Base-by-base conservation (phyloP, 2,113 vertebrate genomes). In the Xenopus borealis region DNA sequence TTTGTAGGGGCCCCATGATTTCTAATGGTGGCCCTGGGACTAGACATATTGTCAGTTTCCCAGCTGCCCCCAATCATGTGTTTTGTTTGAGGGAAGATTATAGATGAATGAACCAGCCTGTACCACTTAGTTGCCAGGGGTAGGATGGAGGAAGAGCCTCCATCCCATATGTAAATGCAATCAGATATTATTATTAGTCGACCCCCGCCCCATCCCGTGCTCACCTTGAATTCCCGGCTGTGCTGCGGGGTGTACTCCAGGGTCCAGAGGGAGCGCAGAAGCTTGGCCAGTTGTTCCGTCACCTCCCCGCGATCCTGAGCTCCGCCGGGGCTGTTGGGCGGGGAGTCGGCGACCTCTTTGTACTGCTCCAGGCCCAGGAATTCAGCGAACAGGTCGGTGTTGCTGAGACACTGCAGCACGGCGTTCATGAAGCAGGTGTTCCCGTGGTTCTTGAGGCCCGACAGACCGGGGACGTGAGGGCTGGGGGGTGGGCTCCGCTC, bases 391-490 rank as follows among this genome's bases (percentile, higher is more conserved):
- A 98, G 94, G 80, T 98, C 96, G 5, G 96, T 98, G 92, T 98
- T 98, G 82, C 96, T 98, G 79, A 98, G 92, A 83, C 96, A 98
- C 91, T 98, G 96, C 87, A 98, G 93, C 67, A 96, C 89, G 47
- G 96, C 96, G 83, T 98, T 98, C 96, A 98, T 98, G 86, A 98
- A 98, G 89, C 96, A 98, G 81, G 96, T 98, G 84, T 98, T 98
- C 61, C 96, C 96, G 83, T 98, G 96, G 90, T 98, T 98, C 80
- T 94, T 95, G 65, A 98, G 92, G 74, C 96, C 96, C 7, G 95
- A 88, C 86, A 98, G 93, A 19, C 95, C 96, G 55, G 96, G 96
- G 58, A 95, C 83, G 65, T 88, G 92, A 73, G 86, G 85, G 62
- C 91, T 85, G 10, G 23, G 79, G 19, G 80, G 73, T 71, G 66